phyloP scores from a whole-genome alignment of 2,113 vertebrate species.

The Paraplagusia blochii region DNA sequence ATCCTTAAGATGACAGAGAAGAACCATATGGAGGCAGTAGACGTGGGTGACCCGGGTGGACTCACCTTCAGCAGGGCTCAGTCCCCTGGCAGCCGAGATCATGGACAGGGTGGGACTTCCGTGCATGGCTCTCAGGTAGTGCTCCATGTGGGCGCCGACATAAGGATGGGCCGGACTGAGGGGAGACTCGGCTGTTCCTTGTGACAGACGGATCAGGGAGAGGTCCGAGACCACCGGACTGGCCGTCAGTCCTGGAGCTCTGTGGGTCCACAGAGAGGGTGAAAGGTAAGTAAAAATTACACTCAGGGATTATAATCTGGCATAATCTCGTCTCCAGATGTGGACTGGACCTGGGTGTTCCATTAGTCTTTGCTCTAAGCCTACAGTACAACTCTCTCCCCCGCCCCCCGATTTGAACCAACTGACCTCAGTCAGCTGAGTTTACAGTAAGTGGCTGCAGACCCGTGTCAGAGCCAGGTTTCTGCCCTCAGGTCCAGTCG shows the following conservation, averaged over 20 bases:
- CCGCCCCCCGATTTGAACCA: slow-evolving; percentile 43
- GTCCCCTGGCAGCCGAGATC: slow-evolving; percentile 92
- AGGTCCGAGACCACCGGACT: slow-evolving; percentile 96
- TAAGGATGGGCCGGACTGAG: slow-evolving; percentile 89
- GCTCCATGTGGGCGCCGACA: slow-evolving; percentile 93
- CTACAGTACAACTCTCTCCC: slow-evolving; percentile 1
- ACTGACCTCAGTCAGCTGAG: slow-evolving; percentile 61
- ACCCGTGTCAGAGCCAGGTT: slow-evolving; percentile 78
- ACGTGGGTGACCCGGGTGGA: neutral
- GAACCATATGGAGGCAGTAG: too few species aligned
- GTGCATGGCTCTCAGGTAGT: slow-evolving; percentile 93
- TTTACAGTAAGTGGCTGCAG: slow-evolving; percentile 81
- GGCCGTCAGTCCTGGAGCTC: slow-evolving; percentile 85
- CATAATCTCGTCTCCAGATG: too few species aligned
- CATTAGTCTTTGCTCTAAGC: too few species aligned
- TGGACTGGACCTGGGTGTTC: too few species aligned
- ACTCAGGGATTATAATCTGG: neutral
- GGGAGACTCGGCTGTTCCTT: slow-evolving; percentile 82
- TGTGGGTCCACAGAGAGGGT: slow-evolving; percentile 55
- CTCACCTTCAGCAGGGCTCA: slow-evolving; percentile 94
- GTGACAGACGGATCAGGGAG: slow-evolving; percentile 92
- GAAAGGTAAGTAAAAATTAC: neutral
- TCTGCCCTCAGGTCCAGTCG: slow-evolving; percentile 74
- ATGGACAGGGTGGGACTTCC: slow-evolving; percentile 92
- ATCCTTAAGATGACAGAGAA: too few species aligned